Evolutionary conservation across 2,797 vertebrate genomes (phyloP).

Genomic region (Mormyrops attenuatus): DNA sequence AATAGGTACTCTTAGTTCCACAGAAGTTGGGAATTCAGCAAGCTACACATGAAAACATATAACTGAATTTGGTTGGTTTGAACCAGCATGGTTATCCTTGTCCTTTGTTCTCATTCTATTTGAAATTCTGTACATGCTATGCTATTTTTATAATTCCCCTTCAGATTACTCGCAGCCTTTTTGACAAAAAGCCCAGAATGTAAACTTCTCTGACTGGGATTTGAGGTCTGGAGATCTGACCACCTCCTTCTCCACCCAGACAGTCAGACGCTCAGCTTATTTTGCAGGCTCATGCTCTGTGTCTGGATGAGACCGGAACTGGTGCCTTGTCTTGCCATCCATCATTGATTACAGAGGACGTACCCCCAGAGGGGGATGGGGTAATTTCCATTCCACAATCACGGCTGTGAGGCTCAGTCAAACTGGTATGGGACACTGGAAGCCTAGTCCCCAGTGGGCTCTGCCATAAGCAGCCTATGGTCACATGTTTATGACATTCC

Average conservation of each 20-base stretch:
- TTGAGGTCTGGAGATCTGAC: slow-evolving; percentile 6
- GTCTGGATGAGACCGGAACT: not conserved
- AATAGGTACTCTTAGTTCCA: not conserved
- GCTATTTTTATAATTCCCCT: not conserved
- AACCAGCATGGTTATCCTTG: not conserved
- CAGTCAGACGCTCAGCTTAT: not conserved
- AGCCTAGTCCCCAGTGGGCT: not conserved
- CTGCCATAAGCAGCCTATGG: not conserved
- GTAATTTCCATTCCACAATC: not conserved
- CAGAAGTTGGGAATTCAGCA: not conserved
- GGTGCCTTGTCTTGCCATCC: not conserved
- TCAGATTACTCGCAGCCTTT: not conserved
- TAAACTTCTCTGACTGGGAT: not conserved
- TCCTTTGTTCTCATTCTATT: not conserved
- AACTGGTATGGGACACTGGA: not conserved
- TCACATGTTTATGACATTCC: not conserved
- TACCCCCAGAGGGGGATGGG: not conserved
- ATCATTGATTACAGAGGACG: not conserved
- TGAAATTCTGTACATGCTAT: not conserved
- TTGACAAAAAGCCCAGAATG: slow-evolving; percentile 13
- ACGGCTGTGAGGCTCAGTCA: not conserved
- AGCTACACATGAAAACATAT: not conserved
- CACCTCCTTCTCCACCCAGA: not conserved
- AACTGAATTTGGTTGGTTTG: not conserved
- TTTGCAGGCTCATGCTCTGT: not conserved